Percentiles rank a stretch among this genome's conserved stretches.
Conservation (phyloP, 2,888 invertebrate genomes). For the Cryptophagus acutangulus region DNA sequence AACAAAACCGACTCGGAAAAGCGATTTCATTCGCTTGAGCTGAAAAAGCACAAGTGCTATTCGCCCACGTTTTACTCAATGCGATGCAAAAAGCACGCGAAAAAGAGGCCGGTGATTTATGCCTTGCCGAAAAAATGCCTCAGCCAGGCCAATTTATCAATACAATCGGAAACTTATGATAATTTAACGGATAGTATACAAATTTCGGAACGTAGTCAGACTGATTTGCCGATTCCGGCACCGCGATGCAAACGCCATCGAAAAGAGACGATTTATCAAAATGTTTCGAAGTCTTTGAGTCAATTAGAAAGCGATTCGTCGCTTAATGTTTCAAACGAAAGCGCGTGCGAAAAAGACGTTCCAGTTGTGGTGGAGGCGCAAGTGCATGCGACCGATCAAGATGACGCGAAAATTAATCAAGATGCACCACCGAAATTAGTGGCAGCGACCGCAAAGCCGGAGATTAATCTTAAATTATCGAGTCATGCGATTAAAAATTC, state of each 20-base stretch:
- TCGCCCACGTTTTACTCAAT: slow-evolving; percentile 48
- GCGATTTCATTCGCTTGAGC: slow-evolving; percentile 42
- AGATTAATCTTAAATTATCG: slow-evolving; percentile 16
- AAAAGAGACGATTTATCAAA: slow-evolving; percentile 39
- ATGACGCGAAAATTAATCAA: slow-evolving; percentile 3
- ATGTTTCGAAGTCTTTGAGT: slow-evolving; percentile 28
- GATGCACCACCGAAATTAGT: neutral
- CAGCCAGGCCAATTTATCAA: slow-evolving; percentile 30
- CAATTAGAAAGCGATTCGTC: slow-evolving; percentile 26
- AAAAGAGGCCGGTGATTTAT: slow-evolving; percentile 43
- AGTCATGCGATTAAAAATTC: slow-evolving; percentile 35
- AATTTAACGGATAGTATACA: slow-evolving; percentile 65
- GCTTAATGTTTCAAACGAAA: slow-evolving; percentile 17
- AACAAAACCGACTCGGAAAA: slow-evolving; percentile 29
- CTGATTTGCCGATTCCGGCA: slow-evolving; percentile 52
- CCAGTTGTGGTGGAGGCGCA: slow-evolving; percentile 37
- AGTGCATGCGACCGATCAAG: slow-evolving; percentile 30
- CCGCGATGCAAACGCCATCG: slow-evolving; percentile 49
- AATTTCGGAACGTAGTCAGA: slow-evolving; percentile 52
- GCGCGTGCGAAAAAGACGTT: slow-evolving; percentile 29
- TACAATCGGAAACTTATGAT: slow-evolving; percentile 40
- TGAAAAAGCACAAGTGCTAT: slow-evolving; percentile 45
- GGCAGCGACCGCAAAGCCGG: neutral
- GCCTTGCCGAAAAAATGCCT: slow-evolving; percentile 41
- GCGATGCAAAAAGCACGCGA: slow-evolving; percentile 47